Conservation (phyloP, 2,113 vertebrate genomes). For the Odocoileus virginianus region DNA sequence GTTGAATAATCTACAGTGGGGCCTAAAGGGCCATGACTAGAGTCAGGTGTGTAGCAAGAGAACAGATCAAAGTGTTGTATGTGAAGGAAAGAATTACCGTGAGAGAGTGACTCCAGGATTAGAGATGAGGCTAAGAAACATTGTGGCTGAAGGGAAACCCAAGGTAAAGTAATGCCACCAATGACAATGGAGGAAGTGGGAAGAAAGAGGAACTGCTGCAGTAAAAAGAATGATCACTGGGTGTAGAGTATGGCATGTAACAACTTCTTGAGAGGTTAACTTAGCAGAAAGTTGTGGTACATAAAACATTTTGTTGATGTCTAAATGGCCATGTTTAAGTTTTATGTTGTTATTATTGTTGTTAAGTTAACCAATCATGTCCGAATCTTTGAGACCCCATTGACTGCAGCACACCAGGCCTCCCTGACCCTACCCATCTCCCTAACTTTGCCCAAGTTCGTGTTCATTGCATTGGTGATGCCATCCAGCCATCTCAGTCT, state of each 20-base stretch:
- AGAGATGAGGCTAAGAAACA: background rate
- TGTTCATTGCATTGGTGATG: background rate
- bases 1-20: background rate
- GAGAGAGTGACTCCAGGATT: background rate
- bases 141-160: background rate
- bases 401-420: background rate
- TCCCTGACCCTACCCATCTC: background rate
- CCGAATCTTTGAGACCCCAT: background rate
- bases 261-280: background rate
- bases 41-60: background rate
- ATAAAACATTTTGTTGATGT: background rate
- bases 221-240: background rate
- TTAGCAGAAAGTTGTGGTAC: background rate
- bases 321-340: background rate
- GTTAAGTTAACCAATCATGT: background rate
- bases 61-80: background rate
- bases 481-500: background rate
- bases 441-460: background rate
- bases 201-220: no score
- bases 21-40: background rate
- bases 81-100: background rate
- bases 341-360: background rate
- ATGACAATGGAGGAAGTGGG: background rate
- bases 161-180: background rate
- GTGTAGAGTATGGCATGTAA: background rate